A percentile compares a stretch with the other conserved stretches of the same genome.
These are phyloP conservation scores for Falco columbarius DNA, from an alignment of 2,797 vertebrate genomes.

Conservation along the genomic window DNA sequence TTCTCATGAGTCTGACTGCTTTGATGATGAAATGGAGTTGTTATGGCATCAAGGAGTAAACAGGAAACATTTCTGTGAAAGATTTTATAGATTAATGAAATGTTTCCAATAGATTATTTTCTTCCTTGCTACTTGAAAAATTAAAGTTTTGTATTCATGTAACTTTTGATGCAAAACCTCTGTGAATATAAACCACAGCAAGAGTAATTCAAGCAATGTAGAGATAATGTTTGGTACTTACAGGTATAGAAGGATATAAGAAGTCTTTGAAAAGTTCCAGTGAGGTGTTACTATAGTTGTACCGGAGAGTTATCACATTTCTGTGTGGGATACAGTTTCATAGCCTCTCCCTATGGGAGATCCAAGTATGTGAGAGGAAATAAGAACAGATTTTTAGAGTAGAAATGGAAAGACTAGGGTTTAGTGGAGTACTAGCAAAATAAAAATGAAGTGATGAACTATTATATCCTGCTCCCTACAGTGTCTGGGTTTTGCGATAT, in stretches of 20 bases:
- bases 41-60: neutral
- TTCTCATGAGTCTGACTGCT: neutral
- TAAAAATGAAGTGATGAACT: neutral
- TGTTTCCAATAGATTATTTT: neutral
- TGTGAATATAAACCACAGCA: neutral
- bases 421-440: neutral
- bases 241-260: neutral
- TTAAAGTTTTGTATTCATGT: neutral
- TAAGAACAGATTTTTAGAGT: neutral
- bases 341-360: neutral
- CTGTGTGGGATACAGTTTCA: neutral
- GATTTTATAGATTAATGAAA: neutral
- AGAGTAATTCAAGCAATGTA: neutral
- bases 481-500: neutral
- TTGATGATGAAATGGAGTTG: neutral
- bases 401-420: neutral
- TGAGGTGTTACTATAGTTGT: neutral
- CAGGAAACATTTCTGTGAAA: neutral
- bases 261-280: neutral
- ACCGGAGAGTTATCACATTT: neutral
- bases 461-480: neutral
- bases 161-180: neutral
- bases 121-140: neutral
- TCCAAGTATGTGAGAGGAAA: neutral
- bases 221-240: neutral